Evolutionary conservation across 2,888 invertebrate genomes (phyloP).

Genomic region (Camptogramma bilineatum): DNA sequence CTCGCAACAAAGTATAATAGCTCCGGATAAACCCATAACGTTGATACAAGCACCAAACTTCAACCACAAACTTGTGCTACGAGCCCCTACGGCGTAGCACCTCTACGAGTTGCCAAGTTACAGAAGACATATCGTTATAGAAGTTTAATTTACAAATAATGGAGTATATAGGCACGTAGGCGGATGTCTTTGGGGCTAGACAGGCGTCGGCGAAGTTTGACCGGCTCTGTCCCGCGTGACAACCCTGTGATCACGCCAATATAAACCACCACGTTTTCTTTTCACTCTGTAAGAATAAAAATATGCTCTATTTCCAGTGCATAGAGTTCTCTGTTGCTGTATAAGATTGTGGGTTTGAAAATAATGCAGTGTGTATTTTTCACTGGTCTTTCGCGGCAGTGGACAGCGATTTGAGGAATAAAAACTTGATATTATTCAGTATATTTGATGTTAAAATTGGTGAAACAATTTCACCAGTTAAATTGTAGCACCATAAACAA

Average conservation of each 20-base stretch:
- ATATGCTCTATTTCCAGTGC: slow-evolving; percentile 3
- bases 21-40: slow-evolving; percentile 16
- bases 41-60: slow-evolving; percentile 21
- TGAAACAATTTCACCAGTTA: background rate
- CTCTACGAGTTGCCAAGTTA: slow-evolving; percentile 26
- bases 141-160: slow-evolving; percentile 56
- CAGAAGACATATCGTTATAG: slow-evolving; percentile 41
- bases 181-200: slow-evolving; percentile 45
- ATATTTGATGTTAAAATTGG: background rate
- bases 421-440: slow-evolving; percentile 34
- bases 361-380: slow-evolving; percentile 44
- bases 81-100: slow-evolving; percentile 32
- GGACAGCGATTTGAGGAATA: slow-evolving; percentile 41
- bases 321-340: slow-evolving; percentile 28
- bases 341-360: slow-evolving; percentile 23
- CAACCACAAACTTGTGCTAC: slow-evolving; percentile 30
- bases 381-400: slow-evolving; percentile 39
- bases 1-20: slow-evolving; percentile 4
- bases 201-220: slow-evolving; percentile 71
- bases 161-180: slow-evolving; percentile 32
- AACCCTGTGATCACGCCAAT: slow-evolving; percentile 78
- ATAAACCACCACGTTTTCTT: slow-evolving; percentile 45
- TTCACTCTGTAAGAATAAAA: slow-evolving; percentile 21
- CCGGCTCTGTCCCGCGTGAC: slow-evolving; percentile 67
- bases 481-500: no score